phyloP scores from a whole-genome alignment of 1,140 invertebrate species.

The Spodoptera frugiperda region DNA sequence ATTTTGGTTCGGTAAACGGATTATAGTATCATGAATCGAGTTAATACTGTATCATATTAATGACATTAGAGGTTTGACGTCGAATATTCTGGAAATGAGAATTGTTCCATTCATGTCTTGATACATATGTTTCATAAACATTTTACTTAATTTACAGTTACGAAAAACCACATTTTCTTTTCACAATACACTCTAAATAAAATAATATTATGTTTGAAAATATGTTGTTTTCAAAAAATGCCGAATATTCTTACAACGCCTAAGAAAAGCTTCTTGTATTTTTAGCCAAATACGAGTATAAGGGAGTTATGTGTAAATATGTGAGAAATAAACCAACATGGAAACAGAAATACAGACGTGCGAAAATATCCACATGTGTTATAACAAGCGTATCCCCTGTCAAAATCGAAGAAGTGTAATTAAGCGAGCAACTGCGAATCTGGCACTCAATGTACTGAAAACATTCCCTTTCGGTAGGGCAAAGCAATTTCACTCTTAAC shows the following conservation, averaged over 20 bases:
- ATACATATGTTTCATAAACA: too few species aligned
- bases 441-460: conserved; percentile 35
- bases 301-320: background rate
- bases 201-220: background rate
- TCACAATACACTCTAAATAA: background rate
- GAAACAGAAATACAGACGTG: background rate
- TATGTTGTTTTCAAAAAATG: background rate
- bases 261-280: conserved; percentile 14
- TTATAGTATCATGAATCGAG: conserved; percentile 7
- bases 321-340: conserved; percentile 1
- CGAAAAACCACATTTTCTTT: too few species aligned
- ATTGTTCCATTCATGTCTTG: too few species aligned
- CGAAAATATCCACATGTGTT: conserved; percentile 9
- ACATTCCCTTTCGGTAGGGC: conserved; percentile 4
- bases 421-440: conserved; percentile 29
- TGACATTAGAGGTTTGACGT: background rate
- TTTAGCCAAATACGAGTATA: background rate
- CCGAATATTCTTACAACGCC: background rate
- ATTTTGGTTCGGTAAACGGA: conserved; percentile 17
- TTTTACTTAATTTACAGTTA: too few species aligned
- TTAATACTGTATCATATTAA: background rate
- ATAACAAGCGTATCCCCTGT: conserved; percentile 31
- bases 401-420: conserved; percentile 42
- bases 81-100: background rate
- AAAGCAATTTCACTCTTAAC: conserved; percentile 18